These are phyloP conservation scores for Slavum lentiscoides DNA, from an alignment of 2,888 invertebrate genomes.

Conservation along the genomic window DNA sequence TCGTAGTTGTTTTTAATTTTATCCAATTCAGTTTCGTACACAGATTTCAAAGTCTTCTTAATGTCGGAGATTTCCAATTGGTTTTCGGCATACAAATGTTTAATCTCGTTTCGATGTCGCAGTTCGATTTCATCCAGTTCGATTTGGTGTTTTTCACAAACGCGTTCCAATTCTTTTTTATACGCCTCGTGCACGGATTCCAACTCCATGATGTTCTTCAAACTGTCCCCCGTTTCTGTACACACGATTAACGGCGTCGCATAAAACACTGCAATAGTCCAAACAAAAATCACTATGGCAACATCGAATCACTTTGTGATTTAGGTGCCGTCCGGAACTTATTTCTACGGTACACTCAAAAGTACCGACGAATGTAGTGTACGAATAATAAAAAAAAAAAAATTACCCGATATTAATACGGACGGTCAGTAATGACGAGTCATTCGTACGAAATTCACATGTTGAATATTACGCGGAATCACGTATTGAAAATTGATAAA, in stretches of 20 bases:
- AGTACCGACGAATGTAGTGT: no score
- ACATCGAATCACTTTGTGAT: slow-evolving; percentile 2
- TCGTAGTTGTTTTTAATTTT: slow-evolving; percentile 32
- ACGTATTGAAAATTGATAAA: not conserved
- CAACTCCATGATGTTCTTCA: slow-evolving; percentile 21
- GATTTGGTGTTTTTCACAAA: slow-evolving; percentile 34
- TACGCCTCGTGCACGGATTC: slow-evolving; percentile 20
- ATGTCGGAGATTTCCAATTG: slow-evolving; percentile 16
- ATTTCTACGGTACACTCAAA: not conserved
- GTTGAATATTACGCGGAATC: not conserved
- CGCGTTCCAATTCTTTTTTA: slow-evolving; percentile 35
- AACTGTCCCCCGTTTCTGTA: not conserved
- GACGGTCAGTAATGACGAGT: not conserved
- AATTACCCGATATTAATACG: not conserved
- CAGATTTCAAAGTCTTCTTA: slow-evolving; percentile 20
- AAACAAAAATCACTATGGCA: slow-evolving; percentile 42
- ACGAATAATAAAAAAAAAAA: no score
- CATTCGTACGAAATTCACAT: not conserved
- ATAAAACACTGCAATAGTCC: not conserved
- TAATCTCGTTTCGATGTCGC: slow-evolving; percentile 39
- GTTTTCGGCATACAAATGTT: slow-evolving; percentile 16
- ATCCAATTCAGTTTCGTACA: slow-evolving; percentile 21
- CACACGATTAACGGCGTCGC: not conserved
- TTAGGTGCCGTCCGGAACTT: not conserved
- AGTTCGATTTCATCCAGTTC: slow-evolving; percentile 22